Evolutionary conservation across 2,888 invertebrate species (phyloP), one percentile per base, ranked within the genome.

Genomic region (Mesodorylaimus sp.): DNA sequence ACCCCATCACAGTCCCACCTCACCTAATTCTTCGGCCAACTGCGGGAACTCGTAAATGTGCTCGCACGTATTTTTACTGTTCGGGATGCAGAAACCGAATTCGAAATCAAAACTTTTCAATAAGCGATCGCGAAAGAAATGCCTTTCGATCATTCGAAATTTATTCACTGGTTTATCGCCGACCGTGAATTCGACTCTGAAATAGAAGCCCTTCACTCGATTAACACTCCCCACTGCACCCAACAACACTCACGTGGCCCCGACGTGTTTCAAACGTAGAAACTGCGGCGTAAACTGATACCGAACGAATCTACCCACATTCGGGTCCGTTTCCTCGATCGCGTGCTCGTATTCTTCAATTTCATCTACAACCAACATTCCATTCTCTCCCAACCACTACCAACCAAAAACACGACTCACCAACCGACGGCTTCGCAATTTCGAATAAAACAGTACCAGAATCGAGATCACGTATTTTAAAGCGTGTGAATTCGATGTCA

Each of bases 231-330:
- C 5, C 10, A 45, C 13, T 24, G 26, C 19, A 24, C 7, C 13
- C 5, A 37, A 25, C 27, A 29, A 16, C 50, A 77, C 83, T 78
- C 77, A 89, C 85, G 91, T 93, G 24, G 95, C 93, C 55, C 95
- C 95, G 48, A 95, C 88, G 60, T 89, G 88, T 70, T 86, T 88
- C 54, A 95, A 70, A 69, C 87, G 87, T 28, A 95, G 76, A 72
- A 95, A 95, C 63, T 91, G 85, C 27, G 91, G 87, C n/a, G 89
- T 91, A 69, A 95, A 95, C 69, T 93, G 89, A 70, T 95, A 95
- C 41, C 93, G 79, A n/a, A 95, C 93, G 71, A 91, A 95, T 65
- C 95, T 77, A 0, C 89, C 91, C 38, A 86, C 83, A 68, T 91
- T 89, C 2, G 67, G 65, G 48, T 68, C 68, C 24, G 56, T 58